A percentile compares a stretch with the other conserved stretches of the same genome.
phyloP scores from a whole-genome alignment of 2,797 vertebrate genomes.

The Meriones psammophilus region DNA sequence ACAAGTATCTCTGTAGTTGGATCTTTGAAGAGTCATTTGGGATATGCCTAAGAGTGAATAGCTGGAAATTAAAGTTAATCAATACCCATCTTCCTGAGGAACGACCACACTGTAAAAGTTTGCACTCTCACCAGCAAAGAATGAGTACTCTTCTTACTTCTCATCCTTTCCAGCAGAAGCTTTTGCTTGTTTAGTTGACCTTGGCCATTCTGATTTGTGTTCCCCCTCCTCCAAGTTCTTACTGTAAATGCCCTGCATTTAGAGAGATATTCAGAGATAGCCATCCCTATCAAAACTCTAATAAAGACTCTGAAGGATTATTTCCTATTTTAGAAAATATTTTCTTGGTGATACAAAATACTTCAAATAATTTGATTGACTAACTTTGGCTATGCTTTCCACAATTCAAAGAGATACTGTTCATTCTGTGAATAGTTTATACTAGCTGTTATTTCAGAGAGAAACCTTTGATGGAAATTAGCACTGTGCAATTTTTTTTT shows the following conservation, averaged over 20 bases:
- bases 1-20: background rate
- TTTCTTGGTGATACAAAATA: background rate
- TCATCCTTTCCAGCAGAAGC: background rate
- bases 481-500: background rate
- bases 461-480: background rate
- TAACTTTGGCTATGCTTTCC: background rate
- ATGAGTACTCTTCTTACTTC: background rate
- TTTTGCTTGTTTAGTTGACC: background rate
- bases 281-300: background rate
- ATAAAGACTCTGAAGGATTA: slow-evolving; percentile 18
- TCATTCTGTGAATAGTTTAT: background rate
- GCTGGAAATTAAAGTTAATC: background rate
- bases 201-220: background rate
- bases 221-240: background rate
- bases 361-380: background rate
- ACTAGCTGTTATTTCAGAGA: background rate
- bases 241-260: background rate
- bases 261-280: background rate
- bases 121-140: background rate
- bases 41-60: background rate
- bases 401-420: background rate
- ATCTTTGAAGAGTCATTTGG: background rate
- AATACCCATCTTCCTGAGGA: background rate
- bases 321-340: background rate
- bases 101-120: background rate